Evolutionary conservation across 2,113 vertebrate genomes (phyloP).

Genomic region (Lampris megalopsis): DNA sequence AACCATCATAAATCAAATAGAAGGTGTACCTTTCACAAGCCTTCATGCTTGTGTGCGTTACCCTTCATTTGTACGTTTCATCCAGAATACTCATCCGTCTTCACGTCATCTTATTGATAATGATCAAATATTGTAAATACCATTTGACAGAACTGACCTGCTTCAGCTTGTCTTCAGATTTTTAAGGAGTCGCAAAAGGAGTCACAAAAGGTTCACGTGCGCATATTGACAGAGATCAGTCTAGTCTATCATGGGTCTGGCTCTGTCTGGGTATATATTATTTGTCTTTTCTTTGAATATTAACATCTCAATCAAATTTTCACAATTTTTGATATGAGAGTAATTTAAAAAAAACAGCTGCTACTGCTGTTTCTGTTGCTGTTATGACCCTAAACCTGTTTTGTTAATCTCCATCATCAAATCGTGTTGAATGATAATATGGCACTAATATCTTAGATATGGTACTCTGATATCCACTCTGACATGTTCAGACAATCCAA

Average conservation of each 20-base stretch:
- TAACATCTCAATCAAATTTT: no score
- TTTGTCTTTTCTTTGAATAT: no score
- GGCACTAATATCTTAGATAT: constrained; percentile 44
- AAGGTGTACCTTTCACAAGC: constrained; percentile 3
- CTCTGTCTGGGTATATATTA: no score
- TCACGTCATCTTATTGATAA: constrained; percentile 31
- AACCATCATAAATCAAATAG: neutral
- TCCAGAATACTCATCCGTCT: constrained; percentile 36
- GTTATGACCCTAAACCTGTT: constrained; percentile 37
- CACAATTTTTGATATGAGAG: no score
- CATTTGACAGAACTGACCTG: constrained; percentile 46
- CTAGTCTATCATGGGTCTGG: no score
- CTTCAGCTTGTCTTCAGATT: constrained; percentile 36
- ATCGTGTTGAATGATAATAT: constrained; percentile 22
- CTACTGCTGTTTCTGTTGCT: no score
- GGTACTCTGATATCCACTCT: constrained; percentile 29
- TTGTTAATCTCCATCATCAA: constrained; percentile 41
- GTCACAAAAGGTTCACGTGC: constrained; percentile 34
- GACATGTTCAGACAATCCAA: constrained; percentile 24
- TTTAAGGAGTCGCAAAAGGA: constrained; percentile 32
- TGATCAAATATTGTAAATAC: constrained; percentile 35
- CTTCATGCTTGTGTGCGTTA: constrained; percentile 14
- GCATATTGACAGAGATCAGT: constrained; percentile 22
- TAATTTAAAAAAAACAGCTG: no score
- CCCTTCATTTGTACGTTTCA: constrained; percentile 22